A percentile compares a stretch with the other conserved stretches of the same genome.
phyloP scores from a whole-genome alignment of 2,797 vertebrate species.

The Cynodonichthys magdalenae region DNA sequence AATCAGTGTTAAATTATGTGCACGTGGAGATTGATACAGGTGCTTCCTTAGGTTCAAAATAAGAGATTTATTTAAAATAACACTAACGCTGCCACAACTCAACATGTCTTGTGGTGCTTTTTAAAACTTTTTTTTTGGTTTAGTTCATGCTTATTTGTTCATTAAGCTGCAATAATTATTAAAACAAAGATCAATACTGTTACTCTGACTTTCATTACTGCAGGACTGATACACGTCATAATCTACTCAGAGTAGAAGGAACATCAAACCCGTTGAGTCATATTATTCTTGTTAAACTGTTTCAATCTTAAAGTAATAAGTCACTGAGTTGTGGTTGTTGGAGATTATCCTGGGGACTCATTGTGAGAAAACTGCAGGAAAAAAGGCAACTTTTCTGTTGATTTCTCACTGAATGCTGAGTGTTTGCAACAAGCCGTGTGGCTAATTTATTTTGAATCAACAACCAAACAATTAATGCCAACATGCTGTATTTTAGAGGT shows the following conservation, averaged over 20 bases:
- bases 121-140: background rate
- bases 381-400: too few relatives aligned
- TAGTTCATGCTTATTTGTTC: background rate
- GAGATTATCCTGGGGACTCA: too few relatives aligned
- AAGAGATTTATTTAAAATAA: background rate
- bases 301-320: too few relatives aligned
- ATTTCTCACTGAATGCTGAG: too few relatives aligned
- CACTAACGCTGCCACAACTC: background rate
- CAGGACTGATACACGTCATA: background rate
- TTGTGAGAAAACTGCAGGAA: too few relatives aligned
- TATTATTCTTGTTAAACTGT: too few relatives aligned
- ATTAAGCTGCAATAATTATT: background rate
- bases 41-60: conserved; percentile 14
- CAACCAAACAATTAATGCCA: too few relatives aligned
- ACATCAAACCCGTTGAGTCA: conserved; percentile 9
- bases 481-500: too few relatives aligned
- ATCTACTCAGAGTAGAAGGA: background rate
- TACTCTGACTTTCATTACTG: background rate
- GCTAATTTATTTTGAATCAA: too few relatives aligned
- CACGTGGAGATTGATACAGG: conserved; percentile 9
- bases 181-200: background rate
- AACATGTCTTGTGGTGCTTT: background rate
- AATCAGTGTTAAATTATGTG: background rate
- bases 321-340: too few relatives aligned
- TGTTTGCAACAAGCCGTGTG: too few relatives aligned